phyloP scores from a whole-genome alignment of 2,888 invertebrate genomes.

The Phragmatobia fuliginosa region DNA sequence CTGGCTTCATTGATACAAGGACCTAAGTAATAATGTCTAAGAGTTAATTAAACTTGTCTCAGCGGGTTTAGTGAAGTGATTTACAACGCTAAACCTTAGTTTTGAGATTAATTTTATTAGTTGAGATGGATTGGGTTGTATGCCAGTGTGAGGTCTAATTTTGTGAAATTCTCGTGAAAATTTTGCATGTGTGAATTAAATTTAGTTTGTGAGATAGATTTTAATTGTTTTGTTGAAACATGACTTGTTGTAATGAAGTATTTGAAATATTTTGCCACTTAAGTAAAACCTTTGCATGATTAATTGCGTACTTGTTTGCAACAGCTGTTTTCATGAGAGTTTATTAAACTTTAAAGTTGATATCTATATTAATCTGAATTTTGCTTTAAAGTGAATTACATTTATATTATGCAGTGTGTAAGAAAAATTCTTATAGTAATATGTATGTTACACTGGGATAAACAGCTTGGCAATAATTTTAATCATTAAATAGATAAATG shows the following conservation, averaged over 20 bases:
- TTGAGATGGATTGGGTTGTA: slow-evolving; percentile 42
- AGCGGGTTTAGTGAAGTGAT: slow-evolving; percentile 65
- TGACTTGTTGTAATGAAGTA: background rate
- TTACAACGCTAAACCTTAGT: slow-evolving; percentile 61
- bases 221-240: slow-evolving; percentile 8
- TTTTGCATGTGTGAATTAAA: slow-evolving; percentile 1
- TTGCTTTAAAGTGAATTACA: background rate
- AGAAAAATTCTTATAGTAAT: background rate
- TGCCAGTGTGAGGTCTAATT: slow-evolving; percentile 28
- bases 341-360: slow-evolving; percentile 5
- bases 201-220: slow-evolving; percentile 4
- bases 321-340: slow-evolving; percentile 5
- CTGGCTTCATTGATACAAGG: slow-evolving; percentile 39
- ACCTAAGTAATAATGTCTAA: slow-evolving; percentile 59
- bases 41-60: slow-evolving; percentile 74
- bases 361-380: background rate
- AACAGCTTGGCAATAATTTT: no score
- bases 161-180: slow-evolving; percentile 13
- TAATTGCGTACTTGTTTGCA: slow-evolving; percentile 8
- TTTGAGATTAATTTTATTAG: slow-evolving; percentile 67
- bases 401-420: background rate
- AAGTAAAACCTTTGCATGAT: background rate
- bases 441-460: background rate
- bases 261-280: background rate
- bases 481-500: no score